These are phyloP conservation scores for Holotrichia oblita DNA, from an alignment of 1,140 invertebrate genomes.

Conservation along the genomic window DNA sequence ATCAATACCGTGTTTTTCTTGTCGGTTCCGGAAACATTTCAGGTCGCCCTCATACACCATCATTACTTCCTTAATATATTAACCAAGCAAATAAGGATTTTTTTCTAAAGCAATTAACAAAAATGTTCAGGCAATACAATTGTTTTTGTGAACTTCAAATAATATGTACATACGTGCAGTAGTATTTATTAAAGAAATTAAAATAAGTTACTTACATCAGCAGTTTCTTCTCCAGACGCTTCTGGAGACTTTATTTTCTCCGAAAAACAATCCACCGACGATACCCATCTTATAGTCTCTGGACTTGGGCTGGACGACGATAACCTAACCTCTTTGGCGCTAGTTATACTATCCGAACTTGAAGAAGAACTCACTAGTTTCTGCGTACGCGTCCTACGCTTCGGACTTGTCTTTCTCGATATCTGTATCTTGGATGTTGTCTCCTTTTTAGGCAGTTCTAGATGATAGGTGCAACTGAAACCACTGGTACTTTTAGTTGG, in stretches of 20 bases:
- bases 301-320: slow-evolving; percentile 59
- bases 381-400: slow-evolving; percentile 60
- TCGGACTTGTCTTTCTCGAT: slow-evolving; percentile 63
- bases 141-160: too few relatives aligned
- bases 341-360: slow-evolving; percentile 64
- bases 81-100: too few relatives aligned
- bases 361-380: slow-evolving; percentile 63
- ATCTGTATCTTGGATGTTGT: slow-evolving; percentile 54
- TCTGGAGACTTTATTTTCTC: slow-evolving; percentile 53
- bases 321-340: slow-evolving; percentile 56
- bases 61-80: too few relatives aligned
- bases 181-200: neutral
- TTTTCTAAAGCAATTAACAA: too few relatives aligned
- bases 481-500: slow-evolving; percentile 64
- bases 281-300: slow-evolving; percentile 57
- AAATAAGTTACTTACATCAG: slow-evolving; percentile 53
- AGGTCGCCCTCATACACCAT: too few relatives aligned
- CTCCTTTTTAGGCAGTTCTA: slow-evolving; percentile 56
- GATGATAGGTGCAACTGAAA: slow-evolving; percentile 62
- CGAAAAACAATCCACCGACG: slow-evolving; percentile 54
- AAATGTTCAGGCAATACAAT: too few relatives aligned
- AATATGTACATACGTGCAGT: too few relatives aligned
- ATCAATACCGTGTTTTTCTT: too few relatives aligned
- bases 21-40: too few relatives aligned
- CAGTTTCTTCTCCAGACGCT: slow-evolving; percentile 59